A percentile compares a stretch with the other conserved stretches of the same genome.
phyloP scores from a whole-genome alignment of 1,140 invertebrate species.

The Drosophila virilis region DNA sequence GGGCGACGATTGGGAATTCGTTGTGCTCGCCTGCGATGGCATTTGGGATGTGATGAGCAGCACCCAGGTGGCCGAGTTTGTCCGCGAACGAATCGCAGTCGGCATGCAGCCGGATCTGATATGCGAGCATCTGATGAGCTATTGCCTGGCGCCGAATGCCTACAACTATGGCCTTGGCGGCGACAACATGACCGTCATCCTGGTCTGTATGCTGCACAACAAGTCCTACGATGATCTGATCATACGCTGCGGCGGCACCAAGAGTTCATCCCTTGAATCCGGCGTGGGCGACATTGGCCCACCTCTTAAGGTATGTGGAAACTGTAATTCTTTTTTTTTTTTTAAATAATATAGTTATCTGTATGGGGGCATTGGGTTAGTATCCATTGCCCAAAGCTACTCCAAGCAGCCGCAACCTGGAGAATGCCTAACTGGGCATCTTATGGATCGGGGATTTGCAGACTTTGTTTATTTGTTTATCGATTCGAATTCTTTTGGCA shows the following conservation, averaged over 20 bases:
- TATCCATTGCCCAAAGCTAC: not conserved
- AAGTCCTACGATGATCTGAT: slow-evolving; percentile 89
- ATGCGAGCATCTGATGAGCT: slow-evolving; percentile 97
- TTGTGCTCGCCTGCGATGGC: slow-evolving; percentile 98
- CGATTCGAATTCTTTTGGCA: slow-evolving; percentile 4
- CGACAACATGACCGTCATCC: slow-evolving; percentile 98
- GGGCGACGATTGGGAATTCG: slow-evolving; percentile 96
- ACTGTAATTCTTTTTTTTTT: not conserved
- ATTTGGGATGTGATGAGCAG: slow-evolving; percentile 99
- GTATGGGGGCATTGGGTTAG: not conserved
- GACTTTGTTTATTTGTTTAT: slow-evolving; percentile 9
- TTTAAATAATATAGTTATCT: not conserved
- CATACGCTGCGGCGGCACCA: slow-evolving; percentile 71
- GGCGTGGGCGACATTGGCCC: slow-evolving; percentile 42
- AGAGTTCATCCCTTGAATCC: slow-evolving; percentile 4
- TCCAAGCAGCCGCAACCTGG: slow-evolving; percentile 11
- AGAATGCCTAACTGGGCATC: not conserved
- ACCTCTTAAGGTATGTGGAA: slow-evolving; percentile 7
- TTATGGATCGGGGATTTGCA: not conserved
- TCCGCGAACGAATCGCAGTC: slow-evolving; percentile 90
- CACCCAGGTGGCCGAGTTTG: slow-evolving; percentile 95
- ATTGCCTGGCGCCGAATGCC: slow-evolving; percentile 97
- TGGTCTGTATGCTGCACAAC: slow-evolving; percentile 92
- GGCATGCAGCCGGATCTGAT: slow-evolving; percentile 95
- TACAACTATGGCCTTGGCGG: slow-evolving; percentile 97